These are phyloP conservation scores for Anser brachyrhynchus DNA, from an alignment of 2,113 vertebrate species.

Conservation along the genomic window DNA sequence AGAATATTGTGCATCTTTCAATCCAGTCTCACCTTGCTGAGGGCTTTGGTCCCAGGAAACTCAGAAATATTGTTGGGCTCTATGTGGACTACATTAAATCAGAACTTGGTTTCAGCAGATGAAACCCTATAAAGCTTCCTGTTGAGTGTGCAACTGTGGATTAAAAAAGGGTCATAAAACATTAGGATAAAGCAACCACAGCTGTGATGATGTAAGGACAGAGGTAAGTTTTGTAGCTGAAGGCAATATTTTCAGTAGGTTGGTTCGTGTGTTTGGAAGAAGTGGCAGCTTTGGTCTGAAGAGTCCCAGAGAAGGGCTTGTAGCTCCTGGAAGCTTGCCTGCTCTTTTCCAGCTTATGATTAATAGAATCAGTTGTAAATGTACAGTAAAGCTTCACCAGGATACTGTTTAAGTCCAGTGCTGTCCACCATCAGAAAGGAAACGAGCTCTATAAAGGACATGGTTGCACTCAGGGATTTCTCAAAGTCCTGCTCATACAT, in stretches of 20 bases:
- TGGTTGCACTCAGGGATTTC: background rate
- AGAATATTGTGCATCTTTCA: background rate
- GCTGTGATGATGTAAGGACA: constrained; percentile 58
- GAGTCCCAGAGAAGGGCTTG: constrained; percentile 16
- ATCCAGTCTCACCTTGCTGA: background rate
- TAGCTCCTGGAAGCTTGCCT: constrained; percentile 14
- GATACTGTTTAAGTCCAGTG: background rate
- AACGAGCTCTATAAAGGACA: background rate
- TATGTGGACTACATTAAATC: background rate
- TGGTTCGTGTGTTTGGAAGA: constrained; percentile 1
- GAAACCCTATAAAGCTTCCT: background rate
- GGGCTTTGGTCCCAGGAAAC: background rate
- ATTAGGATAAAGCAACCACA: constrained; percentile 35
- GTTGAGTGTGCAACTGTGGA: background rate
- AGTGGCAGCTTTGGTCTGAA: constrained; percentile 5
- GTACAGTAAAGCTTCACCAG: constrained; percentile 8
- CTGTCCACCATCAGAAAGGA: background rate
- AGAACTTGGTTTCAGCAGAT: background rate
- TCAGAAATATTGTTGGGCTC: background rate
- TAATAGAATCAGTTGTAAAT: constrained; percentile 47
- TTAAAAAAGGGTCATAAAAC: constrained; percentile 36
- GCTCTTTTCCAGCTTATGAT: constrained; percentile 25
- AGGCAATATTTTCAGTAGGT: constrained; percentile 54
- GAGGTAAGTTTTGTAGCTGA: constrained; percentile 58
- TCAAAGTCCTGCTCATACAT: background rate